Base-by-base conservation (phyloP, 64 coral and sea anemone species). In the Montipora sp. region DNA sequence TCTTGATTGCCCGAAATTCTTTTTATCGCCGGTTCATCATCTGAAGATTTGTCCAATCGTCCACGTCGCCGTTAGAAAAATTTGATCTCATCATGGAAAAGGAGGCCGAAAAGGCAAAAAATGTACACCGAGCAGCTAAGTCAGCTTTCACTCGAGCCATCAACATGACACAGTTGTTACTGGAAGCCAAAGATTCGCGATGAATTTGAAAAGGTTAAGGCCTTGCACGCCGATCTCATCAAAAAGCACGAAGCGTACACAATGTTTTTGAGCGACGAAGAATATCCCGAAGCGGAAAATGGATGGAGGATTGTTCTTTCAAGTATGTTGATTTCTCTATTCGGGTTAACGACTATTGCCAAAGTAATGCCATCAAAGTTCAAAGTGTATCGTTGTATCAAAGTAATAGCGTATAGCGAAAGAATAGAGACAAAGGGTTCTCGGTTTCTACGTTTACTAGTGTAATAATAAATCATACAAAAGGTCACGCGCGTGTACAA, bases 241-340 rank as follows among this genome's bases (percentile, higher is more conserved):
- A 27, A 57, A 13, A 93, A 87, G 47, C 83, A 93, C 50, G 83
- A 93, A n/a, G 84, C 71, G 9, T 93, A 59, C 55, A 88, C 60
- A 4, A 78, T 88, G 77, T 80, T 75, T 44, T 61, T 93, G 20
- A 75, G 87, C 55, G 92, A 93, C 47, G 77, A 93, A 70, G 84
- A 89, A 46, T 93, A 70, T 43, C 22, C 19, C 63, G 84, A 93
- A 81, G 77, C 75, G 2, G 83, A 93, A 20, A 19, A 75, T 93
- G 83, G 92, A 93, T 87, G 74, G 49, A 89, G 15, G 58, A 47
- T 20, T 87, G 73, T 80, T 80, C 59, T n/a, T 60, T 44, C 78
- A 77, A 93, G 59, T 94, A 45, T 49, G 69, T 68, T 27, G 5
- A 58, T 19, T 89, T 79, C 24, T 53, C 24, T 16, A 80, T 88